Evolutionary conservation across 2,797 vertebrate genomes (phyloP).

Genomic region (Clarias platycephalus): DNA sequence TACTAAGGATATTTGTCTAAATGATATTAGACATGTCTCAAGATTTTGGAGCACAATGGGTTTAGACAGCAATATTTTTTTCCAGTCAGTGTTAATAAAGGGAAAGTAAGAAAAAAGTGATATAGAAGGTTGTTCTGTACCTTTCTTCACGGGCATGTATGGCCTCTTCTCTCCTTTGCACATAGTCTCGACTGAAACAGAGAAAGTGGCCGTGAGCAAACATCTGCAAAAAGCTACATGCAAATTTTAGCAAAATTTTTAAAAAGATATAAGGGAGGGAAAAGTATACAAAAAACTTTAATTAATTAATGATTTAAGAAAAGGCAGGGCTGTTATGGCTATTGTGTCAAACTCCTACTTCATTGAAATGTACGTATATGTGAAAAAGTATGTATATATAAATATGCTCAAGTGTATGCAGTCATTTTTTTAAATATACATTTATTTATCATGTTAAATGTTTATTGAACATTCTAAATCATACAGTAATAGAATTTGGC

Average conservation of each 20-base stretch:
- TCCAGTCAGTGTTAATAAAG: background rate
- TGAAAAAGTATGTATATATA: background rate
- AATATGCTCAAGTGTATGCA: background rate
- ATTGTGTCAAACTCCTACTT: background rate
- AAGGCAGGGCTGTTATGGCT: background rate
- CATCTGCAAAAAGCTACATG: background rate
- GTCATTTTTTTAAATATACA: background rate
- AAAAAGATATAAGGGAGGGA: background rate
- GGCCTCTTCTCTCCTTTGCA: conserved; percentile 89
- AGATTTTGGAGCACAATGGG: background rate
- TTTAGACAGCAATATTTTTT: background rate
- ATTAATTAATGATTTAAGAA: background rate
- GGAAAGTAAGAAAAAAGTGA: background rate
- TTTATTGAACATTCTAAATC: background rate
- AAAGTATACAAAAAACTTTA: background rate
- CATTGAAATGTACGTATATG: no score
- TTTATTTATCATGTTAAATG: background rate
- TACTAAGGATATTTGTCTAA: conserved; percentile 28
- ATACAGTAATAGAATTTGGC: background rate
- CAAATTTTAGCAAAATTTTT: background rate
- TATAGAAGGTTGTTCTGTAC: conserved; percentile 64
- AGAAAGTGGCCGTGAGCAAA: conserved; percentile 1
- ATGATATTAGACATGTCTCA: conserved; percentile 24
- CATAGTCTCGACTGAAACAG: conserved; percentile 82
- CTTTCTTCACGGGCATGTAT: conserved; percentile 92